A percentile compares a stretch with the other conserved stretches of the same genome.
Evolutionary conservation across 30 jellyfish, hydroid and myxozoan genomes (phyloP).

Genomic region (Cassiopea andromeda): DNA sequence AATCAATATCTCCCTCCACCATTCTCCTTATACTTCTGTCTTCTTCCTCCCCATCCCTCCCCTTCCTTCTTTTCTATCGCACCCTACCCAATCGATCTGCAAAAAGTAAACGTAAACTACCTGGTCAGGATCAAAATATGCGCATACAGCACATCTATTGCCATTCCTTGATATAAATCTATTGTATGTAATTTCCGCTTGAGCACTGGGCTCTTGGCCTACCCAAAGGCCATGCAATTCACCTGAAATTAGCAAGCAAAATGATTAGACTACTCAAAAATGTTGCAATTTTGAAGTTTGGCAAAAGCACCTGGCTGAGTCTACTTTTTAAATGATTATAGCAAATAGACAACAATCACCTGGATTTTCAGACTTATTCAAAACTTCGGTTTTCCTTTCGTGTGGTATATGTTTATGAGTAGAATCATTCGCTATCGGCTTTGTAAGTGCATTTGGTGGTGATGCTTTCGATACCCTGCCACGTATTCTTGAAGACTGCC

Average conservation of each 20-base stretch:
- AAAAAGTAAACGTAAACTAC: constrained; percentile 30
- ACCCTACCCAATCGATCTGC: too few relatives aligned
- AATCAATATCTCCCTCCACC: too few relatives aligned
- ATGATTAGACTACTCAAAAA: too few relatives aligned
- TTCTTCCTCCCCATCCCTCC: too few relatives aligned
- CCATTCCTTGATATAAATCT: constrained; percentile 46
- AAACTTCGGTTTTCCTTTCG: background rate
- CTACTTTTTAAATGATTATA: too few relatives aligned
- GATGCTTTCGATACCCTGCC: constrained; percentile 14
- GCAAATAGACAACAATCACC: background rate
- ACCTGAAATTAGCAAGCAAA: background rate
- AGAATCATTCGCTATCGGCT: constrained; percentile 1
- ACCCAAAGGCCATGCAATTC: constrained; percentile 57
- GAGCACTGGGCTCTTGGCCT: constrained; percentile 6
- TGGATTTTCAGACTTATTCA: background rate
- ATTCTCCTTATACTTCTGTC: too few relatives aligned
- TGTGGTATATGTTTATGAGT: background rate
- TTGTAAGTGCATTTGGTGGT: background rate
- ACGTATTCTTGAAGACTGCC: constrained; percentile 39
- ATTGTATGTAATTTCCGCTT: constrained; percentile 55
- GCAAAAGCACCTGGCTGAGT: too few relatives aligned
- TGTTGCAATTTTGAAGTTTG: too few relatives aligned
- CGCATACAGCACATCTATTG: constrained; percentile 83
- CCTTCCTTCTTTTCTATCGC: too few relatives aligned
- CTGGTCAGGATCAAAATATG: constrained; percentile 63